phyloP scores from a whole-genome alignment of 2,113 vertebrate species.

The Melanotaenia duboulayi region DNA sequence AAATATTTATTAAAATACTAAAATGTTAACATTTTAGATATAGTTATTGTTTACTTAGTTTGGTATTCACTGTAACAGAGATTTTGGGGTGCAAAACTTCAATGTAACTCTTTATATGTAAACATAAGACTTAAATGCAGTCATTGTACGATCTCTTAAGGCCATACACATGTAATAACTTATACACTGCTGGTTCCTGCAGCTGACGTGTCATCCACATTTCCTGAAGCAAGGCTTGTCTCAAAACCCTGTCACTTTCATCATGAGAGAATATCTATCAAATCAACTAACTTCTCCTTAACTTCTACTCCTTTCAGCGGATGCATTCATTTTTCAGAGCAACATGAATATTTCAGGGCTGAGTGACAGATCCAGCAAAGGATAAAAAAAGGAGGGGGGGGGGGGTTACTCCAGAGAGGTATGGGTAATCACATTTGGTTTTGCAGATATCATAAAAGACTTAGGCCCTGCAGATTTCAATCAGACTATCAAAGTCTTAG shows the following conservation, averaged over 20 bases:
- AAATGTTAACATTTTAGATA: no score
- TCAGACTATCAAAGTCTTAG: slow-evolving; percentile 48
- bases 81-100: no score
- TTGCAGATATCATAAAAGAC: slow-evolving; percentile 75
- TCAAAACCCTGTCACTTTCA: slow-evolving; percentile 69
- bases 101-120: not conserved
- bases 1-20: no score
- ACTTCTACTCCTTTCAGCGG: slow-evolving; percentile 74
- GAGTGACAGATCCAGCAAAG: slow-evolving; percentile 79
- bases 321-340: slow-evolving; percentile 80
- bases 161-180: not conserved
- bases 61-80: not conserved
- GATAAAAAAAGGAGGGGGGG: slow-evolving; percentile 64
- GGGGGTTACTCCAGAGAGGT: slow-evolving; percentile 55
- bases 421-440: slow-evolving; percentile 75
- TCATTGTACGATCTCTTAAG: not conserved
- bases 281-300: slow-evolving; percentile 72
- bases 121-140: not conserved
- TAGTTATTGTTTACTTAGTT: not conserved
- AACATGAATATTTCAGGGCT: slow-evolving; percentile 79
- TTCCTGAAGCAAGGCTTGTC: slow-evolving; percentile 60
- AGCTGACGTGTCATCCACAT: slow-evolving; percentile 23
- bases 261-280: slow-evolving; percentile 68
- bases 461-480: slow-evolving; percentile 67
- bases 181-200: not conserved